Evolutionary conservation across 2,888 invertebrate genomes (phyloP).

Genomic region (Galeopsomyia nigrocyanea): DNA sequence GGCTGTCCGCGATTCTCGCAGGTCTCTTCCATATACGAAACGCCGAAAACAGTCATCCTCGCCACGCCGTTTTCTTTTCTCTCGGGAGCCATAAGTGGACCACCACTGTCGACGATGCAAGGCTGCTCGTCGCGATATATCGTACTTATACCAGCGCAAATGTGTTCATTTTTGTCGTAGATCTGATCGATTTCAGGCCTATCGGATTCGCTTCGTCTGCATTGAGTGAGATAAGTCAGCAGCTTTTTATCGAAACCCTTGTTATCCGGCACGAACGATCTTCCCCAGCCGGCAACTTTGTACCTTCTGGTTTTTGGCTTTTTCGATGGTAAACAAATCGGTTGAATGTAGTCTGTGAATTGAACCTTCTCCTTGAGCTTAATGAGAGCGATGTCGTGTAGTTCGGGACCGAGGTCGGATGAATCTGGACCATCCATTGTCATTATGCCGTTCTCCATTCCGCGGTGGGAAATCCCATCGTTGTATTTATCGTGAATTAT

Average conservation of each 20-base stretch:
- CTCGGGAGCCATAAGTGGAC: constrained; percentile 30
- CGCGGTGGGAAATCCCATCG: not conserved
- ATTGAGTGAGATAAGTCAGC: not conserved
- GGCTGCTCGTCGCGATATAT: not conserved
- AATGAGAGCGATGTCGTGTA: constrained; percentile 23
- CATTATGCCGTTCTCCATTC: not conserved
- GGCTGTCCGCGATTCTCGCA: not conserved
- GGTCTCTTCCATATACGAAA: constrained; percentile 7
- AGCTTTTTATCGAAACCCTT: not conserved
- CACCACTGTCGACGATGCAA: constrained; percentile 34
- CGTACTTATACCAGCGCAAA: constrained; percentile 24
- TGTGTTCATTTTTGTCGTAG: not conserved
- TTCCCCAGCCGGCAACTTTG: constrained; percentile 27
- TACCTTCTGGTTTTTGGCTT: not conserved
- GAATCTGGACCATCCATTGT: too few species aligned
- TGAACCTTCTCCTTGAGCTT: constrained; percentile 10
- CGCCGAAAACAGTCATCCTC: constrained; percentile 18
- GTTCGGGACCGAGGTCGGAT: too few species aligned
- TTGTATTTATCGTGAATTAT: constrained; percentile 8
- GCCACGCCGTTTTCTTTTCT: not conserved
- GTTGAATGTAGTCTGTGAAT: constrained; percentile 8
- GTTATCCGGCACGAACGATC: not conserved
- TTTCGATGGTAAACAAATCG: constrained; percentile 33
- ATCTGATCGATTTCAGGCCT: too few species aligned
- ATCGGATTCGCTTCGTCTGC: too few species aligned